A percentile compares a stretch with the other conserved stretches of the same genome.
Conservation (phyloP, 2,888 invertebrate species). For the Orthosia cruda region DNA sequence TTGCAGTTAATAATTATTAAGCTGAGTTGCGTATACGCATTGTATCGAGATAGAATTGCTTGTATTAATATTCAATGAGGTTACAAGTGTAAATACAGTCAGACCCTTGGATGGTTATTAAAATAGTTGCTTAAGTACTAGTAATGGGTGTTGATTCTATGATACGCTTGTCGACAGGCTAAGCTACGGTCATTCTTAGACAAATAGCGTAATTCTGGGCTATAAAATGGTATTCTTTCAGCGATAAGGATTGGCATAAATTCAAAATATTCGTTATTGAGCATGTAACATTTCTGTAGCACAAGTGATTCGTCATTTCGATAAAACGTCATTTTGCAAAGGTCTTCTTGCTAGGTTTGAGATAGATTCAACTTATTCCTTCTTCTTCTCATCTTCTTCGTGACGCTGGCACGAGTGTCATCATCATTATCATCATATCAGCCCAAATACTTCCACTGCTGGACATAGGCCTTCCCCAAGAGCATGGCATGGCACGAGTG, state of each 20-base stretch:
- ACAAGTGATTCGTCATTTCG: too few species aligned
- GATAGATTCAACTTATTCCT: neutral
- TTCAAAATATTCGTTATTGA: neutral
- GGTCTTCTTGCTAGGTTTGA: neutral
- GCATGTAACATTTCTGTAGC: neutral
- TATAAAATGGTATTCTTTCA: neutral
- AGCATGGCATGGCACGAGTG: too few species aligned
- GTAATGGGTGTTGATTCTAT: neutral
- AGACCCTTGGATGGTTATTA: constrained; percentile 29
- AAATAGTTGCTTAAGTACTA: constrained; percentile 25
- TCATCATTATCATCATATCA: too few species aligned
- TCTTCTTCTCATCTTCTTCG: too few species aligned
- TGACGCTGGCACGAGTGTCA: too few species aligned
- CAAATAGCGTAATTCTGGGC: neutral
- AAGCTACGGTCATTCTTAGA: too few species aligned
- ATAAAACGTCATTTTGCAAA: neutral
- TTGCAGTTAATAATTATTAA: constrained; percentile 69
- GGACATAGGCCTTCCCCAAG: too few species aligned
- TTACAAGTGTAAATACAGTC: constrained; percentile 42
- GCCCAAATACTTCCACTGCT: too few species aligned
- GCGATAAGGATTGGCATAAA: neutral
- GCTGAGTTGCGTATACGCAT: constrained; percentile 60
- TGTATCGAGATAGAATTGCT: constrained; percentile 63
- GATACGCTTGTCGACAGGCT: neutral
- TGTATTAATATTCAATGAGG: constrained; percentile 62